Conservation (phyloP, 2,113 vertebrate genomes). For the Oreochromis spilurus region DNA sequence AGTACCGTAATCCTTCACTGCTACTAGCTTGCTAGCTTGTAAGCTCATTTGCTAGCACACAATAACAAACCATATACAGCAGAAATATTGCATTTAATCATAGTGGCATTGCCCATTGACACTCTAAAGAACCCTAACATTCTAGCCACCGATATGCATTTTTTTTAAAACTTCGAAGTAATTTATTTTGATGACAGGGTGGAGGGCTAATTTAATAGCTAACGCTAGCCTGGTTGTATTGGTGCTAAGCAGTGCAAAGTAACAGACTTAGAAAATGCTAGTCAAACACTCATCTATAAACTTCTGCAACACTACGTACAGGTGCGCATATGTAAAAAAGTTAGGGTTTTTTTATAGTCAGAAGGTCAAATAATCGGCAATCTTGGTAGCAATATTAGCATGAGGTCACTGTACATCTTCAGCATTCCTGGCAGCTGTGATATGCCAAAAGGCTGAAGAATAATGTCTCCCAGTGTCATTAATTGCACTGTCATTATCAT, state of each 20-base stretch:
- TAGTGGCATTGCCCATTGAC: background rate
- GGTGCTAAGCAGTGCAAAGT: background rate
- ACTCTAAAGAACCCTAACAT: background rate
- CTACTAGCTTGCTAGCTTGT: background rate
- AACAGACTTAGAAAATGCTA: background rate
- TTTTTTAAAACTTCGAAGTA: background rate
- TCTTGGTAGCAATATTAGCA: background rate
- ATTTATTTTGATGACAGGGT: background rate
- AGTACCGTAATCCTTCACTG: background rate
- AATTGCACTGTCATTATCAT: conserved; percentile 60
- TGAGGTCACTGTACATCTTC: conserved; percentile 7
- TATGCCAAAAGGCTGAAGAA: conserved; percentile 33
- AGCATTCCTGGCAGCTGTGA: conserved; percentile 16
- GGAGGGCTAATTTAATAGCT: background rate
- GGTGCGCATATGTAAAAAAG: background rate
- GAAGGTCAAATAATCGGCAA: background rate
- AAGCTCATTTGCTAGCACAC: background rate
- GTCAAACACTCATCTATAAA: background rate
- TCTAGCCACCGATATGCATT: background rate
- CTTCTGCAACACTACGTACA: background rate
- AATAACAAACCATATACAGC: background rate
- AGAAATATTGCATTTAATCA: background rate
- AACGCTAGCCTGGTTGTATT: background rate
- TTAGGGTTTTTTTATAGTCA: accelerated
- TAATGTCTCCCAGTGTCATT: conserved; percentile 44